Conservation (phyloP, 1,140 invertebrate genomes). For the Drosophila novamexicana region DNA sequence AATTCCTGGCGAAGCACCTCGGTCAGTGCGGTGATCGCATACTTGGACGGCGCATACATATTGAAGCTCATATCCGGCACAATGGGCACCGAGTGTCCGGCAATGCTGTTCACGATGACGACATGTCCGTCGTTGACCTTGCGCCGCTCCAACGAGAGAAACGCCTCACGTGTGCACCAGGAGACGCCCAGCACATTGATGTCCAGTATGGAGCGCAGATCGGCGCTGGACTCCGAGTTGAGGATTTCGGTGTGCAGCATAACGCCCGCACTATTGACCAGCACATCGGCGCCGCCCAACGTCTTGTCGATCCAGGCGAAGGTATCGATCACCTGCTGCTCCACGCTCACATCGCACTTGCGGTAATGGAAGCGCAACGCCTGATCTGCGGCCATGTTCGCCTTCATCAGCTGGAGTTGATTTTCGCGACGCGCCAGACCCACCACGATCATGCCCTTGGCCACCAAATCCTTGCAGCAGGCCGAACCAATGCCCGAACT, state of each 20-base stretch:
- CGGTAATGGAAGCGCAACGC: slow-evolving; percentile 84
- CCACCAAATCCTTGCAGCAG: slow-evolving; percentile 83
- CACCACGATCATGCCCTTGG: slow-evolving; percentile 87
- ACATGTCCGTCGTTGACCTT: slow-evolving; percentile 89
- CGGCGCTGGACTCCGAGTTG: slow-evolving; percentile 35
- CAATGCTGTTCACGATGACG: slow-evolving; percentile 89
- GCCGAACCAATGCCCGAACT: slow-evolving; percentile 87
- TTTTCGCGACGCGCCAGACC: slow-evolving; percentile 88
- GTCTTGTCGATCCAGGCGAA: slow-evolving; percentile 88
- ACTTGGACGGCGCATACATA: slow-evolving; percentile 89
- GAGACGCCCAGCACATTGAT: slow-evolving; percentile 89
- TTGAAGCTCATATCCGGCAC: slow-evolving; percentile 61
- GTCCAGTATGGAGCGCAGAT: slow-evolving; percentile 84
- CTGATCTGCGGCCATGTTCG: slow-evolving; percentile 55
- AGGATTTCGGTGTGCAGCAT: slow-evolving; percentile 34
- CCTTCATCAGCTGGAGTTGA: slow-evolving; percentile 84
- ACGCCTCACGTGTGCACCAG: slow-evolving; percentile 88
- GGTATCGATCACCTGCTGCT: slow-evolving; percentile 87
- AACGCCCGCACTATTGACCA: slow-evolving; percentile 91
- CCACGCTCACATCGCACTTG: slow-evolving; percentile 87
- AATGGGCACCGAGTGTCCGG: slow-evolving; percentile 85
- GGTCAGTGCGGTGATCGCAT: slow-evolving; percentile 88
- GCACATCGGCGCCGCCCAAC: slow-evolving; percentile 88
- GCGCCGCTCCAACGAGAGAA: slow-evolving; percentile 88
- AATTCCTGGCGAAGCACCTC: slow-evolving; percentile 89